A percentile compares a stretch with the other conserved stretches of the same genome.
phyloP scores from a whole-genome alignment of 2,888 invertebrate genomes.

The Zygogramma bicolorata region DNA sequence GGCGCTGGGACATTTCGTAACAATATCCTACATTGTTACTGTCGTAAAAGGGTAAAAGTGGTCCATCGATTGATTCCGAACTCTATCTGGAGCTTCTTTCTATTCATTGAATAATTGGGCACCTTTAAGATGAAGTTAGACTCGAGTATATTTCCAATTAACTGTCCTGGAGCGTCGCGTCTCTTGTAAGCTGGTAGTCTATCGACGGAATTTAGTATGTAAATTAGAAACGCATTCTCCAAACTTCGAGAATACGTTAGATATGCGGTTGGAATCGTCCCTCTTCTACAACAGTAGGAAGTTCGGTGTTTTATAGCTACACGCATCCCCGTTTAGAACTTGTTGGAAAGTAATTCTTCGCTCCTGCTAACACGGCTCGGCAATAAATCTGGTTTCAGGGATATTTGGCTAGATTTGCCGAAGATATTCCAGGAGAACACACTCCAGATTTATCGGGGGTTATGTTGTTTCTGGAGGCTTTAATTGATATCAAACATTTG shows the following conservation, averaged over 20 bases:
- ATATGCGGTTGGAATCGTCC: conserved; percentile 9
- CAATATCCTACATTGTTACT: no score
- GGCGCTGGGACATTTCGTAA: no score
- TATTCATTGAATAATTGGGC: background rate
- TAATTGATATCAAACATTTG: conserved; percentile 4
- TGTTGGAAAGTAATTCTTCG: conserved; percentile 23
- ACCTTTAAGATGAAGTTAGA: background rate
- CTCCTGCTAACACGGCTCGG: conserved; percentile 1
- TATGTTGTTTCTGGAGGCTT: background rate
- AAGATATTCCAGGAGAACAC: background rate
- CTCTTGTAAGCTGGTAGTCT: background rate
- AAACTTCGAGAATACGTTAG: conserved; percentile 28
- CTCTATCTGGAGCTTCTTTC: no score
- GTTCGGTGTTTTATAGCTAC: conserved; percentile 23
- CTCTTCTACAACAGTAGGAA: conserved; percentile 13
- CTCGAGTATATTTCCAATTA: conserved; percentile 4
- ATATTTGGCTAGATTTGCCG: background rate
- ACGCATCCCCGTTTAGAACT: background rate
- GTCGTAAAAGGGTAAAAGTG: no score
- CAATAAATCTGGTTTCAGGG: conserved; percentile 5
- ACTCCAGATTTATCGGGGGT: background rate
- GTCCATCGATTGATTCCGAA: no score
- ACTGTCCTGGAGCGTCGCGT: background rate
- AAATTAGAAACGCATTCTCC: conserved; percentile 30
- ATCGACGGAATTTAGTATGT: conserved; percentile 34